Percentiles rank a stretch among this genome's conserved stretches.
phyloP scores from a whole-genome alignment of 1,140 invertebrate species.

The Apis cerana region DNA sequence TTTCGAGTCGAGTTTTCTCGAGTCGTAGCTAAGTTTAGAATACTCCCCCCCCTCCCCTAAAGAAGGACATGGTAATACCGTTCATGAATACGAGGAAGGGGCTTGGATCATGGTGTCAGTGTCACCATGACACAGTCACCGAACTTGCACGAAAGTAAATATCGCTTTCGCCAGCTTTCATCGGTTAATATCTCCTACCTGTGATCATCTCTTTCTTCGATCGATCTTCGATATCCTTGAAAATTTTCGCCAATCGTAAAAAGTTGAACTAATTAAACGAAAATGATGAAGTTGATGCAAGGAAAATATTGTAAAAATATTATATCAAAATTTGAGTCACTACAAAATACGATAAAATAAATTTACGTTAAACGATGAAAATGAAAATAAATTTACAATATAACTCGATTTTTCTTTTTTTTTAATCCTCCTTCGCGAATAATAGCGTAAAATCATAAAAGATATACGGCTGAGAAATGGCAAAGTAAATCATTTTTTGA shows the following conservation, averaged over 20 bases:
- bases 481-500: not conserved
- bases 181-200: not conserved
- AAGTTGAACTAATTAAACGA: not conserved
- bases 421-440: no score
- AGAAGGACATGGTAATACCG: slow-evolving; percentile 41
- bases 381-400: no score
- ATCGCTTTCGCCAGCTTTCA: slow-evolving; percentile 44
- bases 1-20: slow-evolving; percentile 43
- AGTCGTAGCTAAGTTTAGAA: slow-evolving; percentile 59
- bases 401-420: no score
- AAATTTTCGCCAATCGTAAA: no score
- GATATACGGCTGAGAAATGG: not conserved
- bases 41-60: slow-evolving; percentile 25
- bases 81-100: slow-evolving; percentile 4
- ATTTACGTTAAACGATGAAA: no score
- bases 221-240: not conserved
- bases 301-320: no score
- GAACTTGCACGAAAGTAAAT: slow-evolving; percentile 29
- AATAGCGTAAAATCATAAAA: no score
- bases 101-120: slow-evolving; percentile 24
- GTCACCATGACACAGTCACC: slow-evolving; percentile 36
- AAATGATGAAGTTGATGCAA: not conserved
- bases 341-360: not conserved
- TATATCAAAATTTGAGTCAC: no score
- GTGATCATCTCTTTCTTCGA: not conserved